Evolutionary conservation across 92 coral and sea anemone species (phyloP), one percentile per base, ranked within the genome.

Genomic region (Epizoanthus stellaris): DNA sequence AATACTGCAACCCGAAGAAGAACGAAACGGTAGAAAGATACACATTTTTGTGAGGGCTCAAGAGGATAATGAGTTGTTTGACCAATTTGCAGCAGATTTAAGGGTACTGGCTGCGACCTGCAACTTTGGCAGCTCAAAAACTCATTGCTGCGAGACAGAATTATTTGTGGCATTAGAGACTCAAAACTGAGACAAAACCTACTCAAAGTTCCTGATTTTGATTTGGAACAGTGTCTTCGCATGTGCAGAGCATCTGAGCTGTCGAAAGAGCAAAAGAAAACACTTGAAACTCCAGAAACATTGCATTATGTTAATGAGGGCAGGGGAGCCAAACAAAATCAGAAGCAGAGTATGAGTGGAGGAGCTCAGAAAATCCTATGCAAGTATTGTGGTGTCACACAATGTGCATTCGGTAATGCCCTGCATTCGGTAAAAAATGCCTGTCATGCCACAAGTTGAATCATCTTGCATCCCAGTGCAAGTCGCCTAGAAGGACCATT

Each of bases 41-140:
- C 72, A 80, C 70, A 71, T 75, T 88, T 60, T 81, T 84, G 64
- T 56, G 14, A 43, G 91, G 12, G 36, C 71, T 17, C 88, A 88
- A 59, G 80, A 88, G 20, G 67, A 76, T 13, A 36, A 63, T 25
- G 85, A 83, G 75, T 19, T 76, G 11, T 47, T 70, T 2, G 87
- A 64, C 36, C 62, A 74, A 73, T 85, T 85, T 49, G 67, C 75
- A 3, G 72, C 88, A 39, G 82, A 75, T 61, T 38, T 63, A 4
- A 68, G 43, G 21, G 71, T 81, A 42, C 54, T 87, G 20, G 83
- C 90, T 6, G 53, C 62, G 20, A 70, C 87, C 14, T 87, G 90
- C 60, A 73, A 81, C 39, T 87, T 87, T 65, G 80, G 40, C 69
- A 49, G 19, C 83, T 87, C 6, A 53, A 81, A 74, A 80, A 87